Conservation (phyloP, 64 coral and sea anemone species). For the Astreopora myriophthalma region DNA sequence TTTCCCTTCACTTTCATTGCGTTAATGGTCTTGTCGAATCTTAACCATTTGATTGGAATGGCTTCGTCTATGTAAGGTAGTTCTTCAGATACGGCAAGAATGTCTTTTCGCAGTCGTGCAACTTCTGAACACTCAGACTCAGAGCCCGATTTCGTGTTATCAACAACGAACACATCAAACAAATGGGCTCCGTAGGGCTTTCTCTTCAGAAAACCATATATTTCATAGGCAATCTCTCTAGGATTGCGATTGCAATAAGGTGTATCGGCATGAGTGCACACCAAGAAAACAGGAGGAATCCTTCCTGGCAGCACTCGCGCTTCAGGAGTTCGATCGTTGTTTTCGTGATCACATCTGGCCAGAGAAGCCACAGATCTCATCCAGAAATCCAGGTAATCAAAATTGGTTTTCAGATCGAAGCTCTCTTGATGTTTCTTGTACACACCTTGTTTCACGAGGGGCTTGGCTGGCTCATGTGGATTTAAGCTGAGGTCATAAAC, state of each 20-base stretch:
- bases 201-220: not conserved
- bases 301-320: not conserved
- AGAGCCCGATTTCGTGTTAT: not conserved
- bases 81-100: conserved; percentile 7
- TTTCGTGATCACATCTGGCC: too few species aligned
- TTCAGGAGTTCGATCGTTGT: not conserved
- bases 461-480: not conserved
- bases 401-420: not conserved
- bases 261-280: conserved; percentile 48
- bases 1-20: not conserved
- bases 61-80: not conserved
- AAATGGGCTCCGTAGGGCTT: not conserved
- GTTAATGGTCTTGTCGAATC: conserved; percentile 23
- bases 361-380: conserved; percentile 47
- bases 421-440: not conserved
- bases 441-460: not conserved
- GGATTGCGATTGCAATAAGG: not conserved
- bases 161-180: not conserved
- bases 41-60: conserved; percentile 44
- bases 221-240: not conserved
- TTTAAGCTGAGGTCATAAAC: not conserved
- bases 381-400: conserved; percentile 53
- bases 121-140: not conserved
- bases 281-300: conserved; percentile 30
- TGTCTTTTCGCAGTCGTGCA: not conserved